Base-by-base conservation (phyloP, 2,113 vertebrate species). In the Bubalus kerabau region DNA sequence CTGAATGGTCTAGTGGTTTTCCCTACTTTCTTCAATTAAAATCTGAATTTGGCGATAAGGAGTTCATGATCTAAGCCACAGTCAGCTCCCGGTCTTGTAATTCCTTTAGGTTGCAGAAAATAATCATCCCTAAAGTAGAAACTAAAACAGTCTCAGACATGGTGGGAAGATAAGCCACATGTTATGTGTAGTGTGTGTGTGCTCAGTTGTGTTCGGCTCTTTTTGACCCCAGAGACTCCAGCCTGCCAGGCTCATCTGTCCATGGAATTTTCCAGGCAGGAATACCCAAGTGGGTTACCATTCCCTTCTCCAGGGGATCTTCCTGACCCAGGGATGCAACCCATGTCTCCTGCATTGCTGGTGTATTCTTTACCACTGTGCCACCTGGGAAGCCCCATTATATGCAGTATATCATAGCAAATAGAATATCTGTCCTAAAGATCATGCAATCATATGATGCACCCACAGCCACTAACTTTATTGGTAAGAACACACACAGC, bases 71-170 rank as follows among this genome's bases (percentile, higher is more conserved):
- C 59, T 60, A 26, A 60, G 26, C 12, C 26, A 60, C 59, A 30
- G 5, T 30, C 59, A 60, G 26, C 59, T 28, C 26, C 12, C 0
- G 0, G 26, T 60, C 59, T 60, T 60, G 0, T 60, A 50, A 2
- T 21, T 78, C 21, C 43, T 96, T 93, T 16, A n/a, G 88, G 59
- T 30, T 80, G 15, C 28, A 90, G 36, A 95, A 94, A 67, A 50
- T 46, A 78, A 82, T 32, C 3, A 90, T 7, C 43, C 30, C 62
- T 90, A 59, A 82, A 76, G 28, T 64, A 16, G 92, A 85, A 50
- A 60, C 52, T 40, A 28, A 74, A 84, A 40, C 6, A 43, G 30
- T 87, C 50, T 85, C 78, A n/a, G 30, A 48, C 54, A 2, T 11
- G 19, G 9, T 67, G 7, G 36, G 8, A 88, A 91, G 28, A 48